Percentiles rank a stretch among this genome's conserved stretches.
Conservation (phyloP, 2,888 invertebrate species). For the Cylloceria caligata region DNA sequence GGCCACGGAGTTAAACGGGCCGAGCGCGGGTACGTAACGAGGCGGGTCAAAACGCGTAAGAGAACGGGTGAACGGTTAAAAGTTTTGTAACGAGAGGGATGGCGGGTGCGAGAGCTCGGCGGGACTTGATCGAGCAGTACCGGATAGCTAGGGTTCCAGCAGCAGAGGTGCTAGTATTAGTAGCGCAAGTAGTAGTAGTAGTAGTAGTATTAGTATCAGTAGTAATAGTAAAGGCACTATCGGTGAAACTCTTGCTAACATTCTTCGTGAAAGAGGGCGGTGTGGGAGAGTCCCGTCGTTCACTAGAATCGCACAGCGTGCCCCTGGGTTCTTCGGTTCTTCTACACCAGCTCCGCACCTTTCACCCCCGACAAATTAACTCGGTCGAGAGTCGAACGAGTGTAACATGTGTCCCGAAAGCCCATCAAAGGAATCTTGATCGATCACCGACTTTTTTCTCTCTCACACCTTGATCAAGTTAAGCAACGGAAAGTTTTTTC, state of each 20-base stretch:
- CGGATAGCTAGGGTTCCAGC: constrained; percentile 46
- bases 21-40: constrained; percentile 51
- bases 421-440: constrained; percentile 56
- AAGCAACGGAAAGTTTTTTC: constrained; percentile 5
- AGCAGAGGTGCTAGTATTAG: background rate
- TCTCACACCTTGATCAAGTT: background rate
- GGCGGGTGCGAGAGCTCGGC: constrained; percentile 49
- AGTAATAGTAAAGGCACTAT: constrained; percentile 4
- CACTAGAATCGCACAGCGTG: constrained; percentile 14
- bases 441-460: constrained; percentile 53
- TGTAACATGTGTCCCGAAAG: constrained; percentile 67
- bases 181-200: background rate
- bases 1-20: constrained; percentile 34
- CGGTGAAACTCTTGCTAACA: constrained; percentile 28
- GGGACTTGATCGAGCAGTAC: constrained; percentile 65
- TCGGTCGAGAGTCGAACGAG: constrained; percentile 60
- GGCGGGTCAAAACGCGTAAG: constrained; percentile 43
- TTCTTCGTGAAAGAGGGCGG: constrained; percentile 26
- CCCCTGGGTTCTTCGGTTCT: constrained; percentile 16
- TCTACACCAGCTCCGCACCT: background rate
- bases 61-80: constrained; percentile 55
- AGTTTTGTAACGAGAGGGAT: constrained; percentile 59
- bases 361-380: constrained; percentile 64
- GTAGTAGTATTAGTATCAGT: too few relatives aligned
- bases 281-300: constrained; percentile 20